These are phyloP conservation scores for Bursaphelenchus okinawaensis DNA, from an alignment of 2,888 invertebrate species.

Conservation along the genomic window DNA sequence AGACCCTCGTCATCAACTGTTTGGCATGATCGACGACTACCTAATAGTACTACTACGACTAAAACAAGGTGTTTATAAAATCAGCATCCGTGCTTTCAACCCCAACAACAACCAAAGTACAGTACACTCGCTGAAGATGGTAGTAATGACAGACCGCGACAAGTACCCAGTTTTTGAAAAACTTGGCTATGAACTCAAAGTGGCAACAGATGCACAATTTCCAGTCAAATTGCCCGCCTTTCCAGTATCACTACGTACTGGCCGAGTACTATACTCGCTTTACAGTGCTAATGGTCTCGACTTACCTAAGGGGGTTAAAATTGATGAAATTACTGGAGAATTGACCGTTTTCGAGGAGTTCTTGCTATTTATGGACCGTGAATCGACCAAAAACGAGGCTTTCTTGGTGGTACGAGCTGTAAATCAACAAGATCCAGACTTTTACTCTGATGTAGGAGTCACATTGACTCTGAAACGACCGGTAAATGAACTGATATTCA, in stretches of 20 bases:
- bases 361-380: slow-evolving; percentile 4
- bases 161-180: slow-evolving; percentile 55
- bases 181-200: slow-evolving; percentile 49
- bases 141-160: slow-evolving; percentile 51
- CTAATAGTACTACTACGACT: slow-evolving; percentile 20
- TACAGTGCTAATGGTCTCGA: slow-evolving; percentile 15
- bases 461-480: neutral
- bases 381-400: slow-evolving; percentile 8
- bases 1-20: slow-evolving; percentile 13
- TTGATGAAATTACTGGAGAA: slow-evolving; percentile 40
- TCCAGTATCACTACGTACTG: slow-evolving; percentile 27
- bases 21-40: slow-evolving; percentile 24
- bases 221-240: slow-evolving; percentile 24
- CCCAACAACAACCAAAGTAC: neutral
- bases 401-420: slow-evolving; percentile 52
- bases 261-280: slow-evolving; percentile 38
- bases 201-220: slow-evolving; percentile 22
- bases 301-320: slow-evolving; percentile 25
- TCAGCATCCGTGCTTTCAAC: slow-evolving; percentile 25
- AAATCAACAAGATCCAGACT: slow-evolving; percentile 37
- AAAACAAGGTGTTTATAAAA: slow-evolving; percentile 18
- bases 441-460: slow-evolving; percentile 50
- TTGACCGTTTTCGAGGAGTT: slow-evolving; percentile 30
- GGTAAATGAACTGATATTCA: slow-evolving; percentile 30
- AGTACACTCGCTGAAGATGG: slow-evolving; percentile 13